phyloP scores from a whole-genome alignment of 2,888 invertebrate genomes.

The Xestia rhomboidea region DNA sequence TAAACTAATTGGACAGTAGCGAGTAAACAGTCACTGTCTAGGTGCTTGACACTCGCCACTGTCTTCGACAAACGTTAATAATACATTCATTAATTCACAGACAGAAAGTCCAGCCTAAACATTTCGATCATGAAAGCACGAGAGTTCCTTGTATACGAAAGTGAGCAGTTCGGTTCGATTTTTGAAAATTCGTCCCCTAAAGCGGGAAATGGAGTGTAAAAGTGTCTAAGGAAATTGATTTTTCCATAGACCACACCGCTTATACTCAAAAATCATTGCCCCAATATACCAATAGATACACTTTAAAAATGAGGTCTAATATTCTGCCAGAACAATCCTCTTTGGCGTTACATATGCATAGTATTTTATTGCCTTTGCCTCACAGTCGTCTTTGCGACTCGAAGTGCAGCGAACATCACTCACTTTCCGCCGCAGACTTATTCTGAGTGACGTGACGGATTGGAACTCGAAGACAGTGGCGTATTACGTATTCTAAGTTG shows the following conservation, averaged over 20 bases:
- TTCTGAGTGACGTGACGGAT: constrained; percentile 64
- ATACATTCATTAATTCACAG: not conserved
- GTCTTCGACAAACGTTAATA: too few species aligned
- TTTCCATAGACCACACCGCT: not conserved
- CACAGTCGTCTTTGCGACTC: constrained; percentile 48
- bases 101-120: not conserved
- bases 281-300: too few species aligned
- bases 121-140: not conserved
- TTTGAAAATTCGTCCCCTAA: not conserved
- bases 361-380: constrained; percentile 52
- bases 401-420: constrained; percentile 60
- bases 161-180: not conserved
- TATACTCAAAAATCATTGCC: not conserved
- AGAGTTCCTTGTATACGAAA: not conserved
- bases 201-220: not conserved
- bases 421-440: constrained; percentile 58
- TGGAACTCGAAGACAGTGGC: constrained; percentile 50
- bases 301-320: not conserved
- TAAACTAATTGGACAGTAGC: not conserved
- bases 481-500: constrained; percentile 53
- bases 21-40: too few species aligned
- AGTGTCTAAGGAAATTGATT: not conserved
- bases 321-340: constrained; percentile 27
- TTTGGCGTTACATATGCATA: constrained; percentile 42
- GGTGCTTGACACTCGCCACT: too few species aligned